Evolutionary conservation across 2,113 vertebrate genomes (phyloP), one percentile per base, ranked within the genome.

Genomic region (Probosciger aterrimus): DNA sequence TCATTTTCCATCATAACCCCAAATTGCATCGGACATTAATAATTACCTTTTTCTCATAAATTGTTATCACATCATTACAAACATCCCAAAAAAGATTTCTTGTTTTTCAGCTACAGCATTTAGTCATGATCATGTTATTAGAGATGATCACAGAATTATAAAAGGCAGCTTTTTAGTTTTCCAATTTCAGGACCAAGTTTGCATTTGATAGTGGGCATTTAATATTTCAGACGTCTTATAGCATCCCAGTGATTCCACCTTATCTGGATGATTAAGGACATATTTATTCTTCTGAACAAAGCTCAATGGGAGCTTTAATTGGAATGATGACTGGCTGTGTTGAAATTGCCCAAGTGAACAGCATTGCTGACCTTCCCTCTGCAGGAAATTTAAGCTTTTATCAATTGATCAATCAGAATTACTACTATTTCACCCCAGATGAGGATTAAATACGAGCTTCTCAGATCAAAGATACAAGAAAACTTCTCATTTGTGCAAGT

Each of bases 271-370:
- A 96, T 90, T 94, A 97, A 97, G 94, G 89, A 67, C 44, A 82
- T 84, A 94, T 94, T 92, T 93, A 86, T 74, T 78, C 81, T 97
- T 95, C 62, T 86, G 93, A 82, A 92, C 74, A 93, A 79, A 94
- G 71, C 43, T 93, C 91, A 84, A 91, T 5, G 3, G 62, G 59
- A 90, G 89, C 92, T 96, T 96, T 93, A 95, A 95, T 82, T 59
- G 27, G 81, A 93, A 85, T 6, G 2, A 92, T 53, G 46, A 71
- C 77, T 75, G n/a, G 41, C 67, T 88, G 60, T 30, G 62, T 59
- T 86, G 53, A 97, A 92, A 77, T 22, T 62, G 50, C 65, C 60
- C 33, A 75, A 86, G 74, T 5, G 33, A 94, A 69, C 47, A 69
- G 57, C 46, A 73, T 16, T 49, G 71, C 35, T 89, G 92, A 96